Conservation (phyloP, 2,113 vertebrate genomes). For the Sinocyclocheilus maitianheensis region DNA sequence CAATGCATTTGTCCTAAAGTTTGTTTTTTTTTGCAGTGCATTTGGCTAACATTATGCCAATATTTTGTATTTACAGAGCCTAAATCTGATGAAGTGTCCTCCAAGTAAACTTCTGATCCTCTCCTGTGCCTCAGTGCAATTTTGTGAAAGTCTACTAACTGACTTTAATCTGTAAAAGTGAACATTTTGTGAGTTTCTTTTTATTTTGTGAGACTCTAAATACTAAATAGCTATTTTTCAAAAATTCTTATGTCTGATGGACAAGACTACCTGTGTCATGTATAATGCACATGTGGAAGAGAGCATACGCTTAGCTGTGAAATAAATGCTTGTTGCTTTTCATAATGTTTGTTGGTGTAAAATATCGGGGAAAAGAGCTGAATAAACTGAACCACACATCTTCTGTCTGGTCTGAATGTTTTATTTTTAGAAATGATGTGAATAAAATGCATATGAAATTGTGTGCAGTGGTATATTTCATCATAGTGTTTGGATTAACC, state of each 20-base stretch:
- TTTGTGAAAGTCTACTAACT: not conserved
- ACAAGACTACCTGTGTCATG: slow-evolving; percentile 20
- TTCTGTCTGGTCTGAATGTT: not conserved
- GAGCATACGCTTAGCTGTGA: slow-evolving; percentile 43
- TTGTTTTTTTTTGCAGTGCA: not conserved
- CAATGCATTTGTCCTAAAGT: not conserved
- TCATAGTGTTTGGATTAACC: not conserved
- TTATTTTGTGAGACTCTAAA: not conserved
- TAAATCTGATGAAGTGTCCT: slow-evolving; percentile 66
- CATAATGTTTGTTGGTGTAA: not conserved
- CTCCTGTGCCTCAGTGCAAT: slow-evolving; percentile 26
- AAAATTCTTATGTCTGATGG: not conserved
- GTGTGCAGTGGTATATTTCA: not conserved
- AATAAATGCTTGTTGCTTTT: slow-evolving; percentile 42
- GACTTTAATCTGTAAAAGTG: not conserved
- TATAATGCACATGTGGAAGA: slow-evolving; percentile 26
- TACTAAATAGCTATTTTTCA: slow-evolving; percentile 22
- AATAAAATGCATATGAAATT: not conserved
- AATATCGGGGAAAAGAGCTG: slow-evolving; percentile 23
- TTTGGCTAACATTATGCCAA: slow-evolving; percentile 13
- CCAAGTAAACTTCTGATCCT: slow-evolving; percentile 65
- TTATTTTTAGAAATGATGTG: not conserved
- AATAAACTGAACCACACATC: slow-evolving; percentile 51
- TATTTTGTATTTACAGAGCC: slow-evolving; percentile 64
- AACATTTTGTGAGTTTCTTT: slow-evolving; percentile 16